Conservation (phyloP, 2,113 vertebrate species). For the Neolamprologus tretocephalus region DNA sequence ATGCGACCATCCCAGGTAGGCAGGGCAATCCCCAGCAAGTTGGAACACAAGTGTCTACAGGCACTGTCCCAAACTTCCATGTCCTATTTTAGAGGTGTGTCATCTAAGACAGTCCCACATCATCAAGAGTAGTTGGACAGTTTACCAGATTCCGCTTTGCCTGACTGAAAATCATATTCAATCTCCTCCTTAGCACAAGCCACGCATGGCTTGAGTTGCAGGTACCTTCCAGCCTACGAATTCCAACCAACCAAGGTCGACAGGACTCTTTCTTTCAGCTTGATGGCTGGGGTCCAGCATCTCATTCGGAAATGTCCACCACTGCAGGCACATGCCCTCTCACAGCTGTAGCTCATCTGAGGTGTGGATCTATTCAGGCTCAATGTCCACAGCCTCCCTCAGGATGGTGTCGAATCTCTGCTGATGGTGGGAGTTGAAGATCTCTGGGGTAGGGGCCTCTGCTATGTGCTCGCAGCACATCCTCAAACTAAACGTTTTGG, state of each 20-base stretch:
- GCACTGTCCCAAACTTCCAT: neutral
- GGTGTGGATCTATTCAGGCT: neutral
- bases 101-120: neutral
- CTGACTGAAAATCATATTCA: neutral
- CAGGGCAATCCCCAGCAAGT: neutral
- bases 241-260: neutral
- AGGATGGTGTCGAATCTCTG: rapidly evolving
- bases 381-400: neutral
- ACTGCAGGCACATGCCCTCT: neutral
- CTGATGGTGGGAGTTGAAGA: neutral
- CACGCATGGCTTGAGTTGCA: neutral
- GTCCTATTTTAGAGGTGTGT: rapidly evolving
- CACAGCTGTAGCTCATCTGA: neutral
- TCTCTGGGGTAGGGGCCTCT: neutral
- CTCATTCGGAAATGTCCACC: neutral
- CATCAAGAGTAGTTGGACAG: neutral
- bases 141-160: neutral
- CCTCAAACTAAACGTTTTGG: neutral
- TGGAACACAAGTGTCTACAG: neutral
- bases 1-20: neutral
- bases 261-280: neutral
- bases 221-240: neutral
- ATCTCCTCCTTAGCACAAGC: neutral
- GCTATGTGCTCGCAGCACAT: neutral
- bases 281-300: neutral